Percentiles rank a stretch among this genome's conserved stretches.
phyloP scores from a whole-genome alignment of 2,113 vertebrate species.

The Tachysurus fulvidraco region DNA sequence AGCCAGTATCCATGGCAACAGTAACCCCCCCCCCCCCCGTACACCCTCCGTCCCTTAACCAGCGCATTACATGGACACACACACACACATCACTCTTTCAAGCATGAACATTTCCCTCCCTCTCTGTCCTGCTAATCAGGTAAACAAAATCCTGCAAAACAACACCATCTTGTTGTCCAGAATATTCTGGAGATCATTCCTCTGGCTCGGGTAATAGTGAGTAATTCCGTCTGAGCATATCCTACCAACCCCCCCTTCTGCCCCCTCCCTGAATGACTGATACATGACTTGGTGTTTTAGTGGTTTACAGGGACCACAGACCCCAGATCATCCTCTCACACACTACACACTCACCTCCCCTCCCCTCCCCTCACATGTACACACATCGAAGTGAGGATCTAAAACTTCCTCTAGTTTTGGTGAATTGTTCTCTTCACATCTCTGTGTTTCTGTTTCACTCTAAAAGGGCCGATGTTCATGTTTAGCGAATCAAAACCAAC shows the following conservation, averaged over 20 bases:
- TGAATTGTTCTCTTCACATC: neutral
- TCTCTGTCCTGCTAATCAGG: neutral
- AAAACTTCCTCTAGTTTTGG: neutral
- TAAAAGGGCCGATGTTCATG: neutral
- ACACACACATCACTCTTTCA: neutral
- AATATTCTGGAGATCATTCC: constrained; percentile 15
- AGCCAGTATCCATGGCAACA: constrained; percentile 52
- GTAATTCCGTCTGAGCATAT: constrained; percentile 8
- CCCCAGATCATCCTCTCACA: neutral
- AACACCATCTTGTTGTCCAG: neutral
- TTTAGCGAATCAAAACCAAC: neutral
- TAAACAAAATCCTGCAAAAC: constrained; percentile 4
- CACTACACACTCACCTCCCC: neutral
- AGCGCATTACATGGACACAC: neutral
- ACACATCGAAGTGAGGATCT: constrained; percentile 10
- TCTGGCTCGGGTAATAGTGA: constrained; percentile 18
- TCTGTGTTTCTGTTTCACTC: neutral
- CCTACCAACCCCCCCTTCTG: neutral
- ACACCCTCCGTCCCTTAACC: constrained; percentile 25
- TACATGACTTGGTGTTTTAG: too few relatives aligned
- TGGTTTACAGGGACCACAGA: neutral
- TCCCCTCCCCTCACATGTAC: too few relatives aligned
- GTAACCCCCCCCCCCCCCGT: constrained; percentile 25
- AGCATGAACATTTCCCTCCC: neutral
- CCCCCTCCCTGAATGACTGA: neutral